Evolutionary conservation across 1,140 invertebrate genomes (phyloP), one percentile per base, ranked within the genome.

Genomic region (Brachionus asplanchnoidis): DNA sequence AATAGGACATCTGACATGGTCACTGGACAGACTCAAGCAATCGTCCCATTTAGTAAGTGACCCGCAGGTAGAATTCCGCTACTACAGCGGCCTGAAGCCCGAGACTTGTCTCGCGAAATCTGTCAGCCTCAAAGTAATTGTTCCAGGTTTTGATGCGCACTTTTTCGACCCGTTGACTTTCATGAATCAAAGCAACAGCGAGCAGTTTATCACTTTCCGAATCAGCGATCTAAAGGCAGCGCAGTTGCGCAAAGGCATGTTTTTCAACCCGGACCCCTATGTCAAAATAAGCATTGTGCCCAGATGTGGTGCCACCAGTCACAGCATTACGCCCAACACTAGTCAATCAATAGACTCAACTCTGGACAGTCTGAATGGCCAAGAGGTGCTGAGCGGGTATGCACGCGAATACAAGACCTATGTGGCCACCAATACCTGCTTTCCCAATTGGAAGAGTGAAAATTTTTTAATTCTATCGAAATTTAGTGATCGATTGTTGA

Each of bases 231-330:
- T 91, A 17, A 86, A 88, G 85, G 90, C 91, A 17, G 86, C 85
- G n/a, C 88, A 90, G 80, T 86, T 91, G 70, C 90, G 90, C 86
- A 90, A 90, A 84, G 90, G 91, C n/a, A 88, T 91, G 86, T 90
- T 91, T 86, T 91, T 91, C 86, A 91, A 90, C 85, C 91, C 91
- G 36, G 91, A 91, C 85, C 91, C 91, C 0, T 91, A 91, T 85
- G 86, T 91, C 6, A 91, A 91, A 87, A 87, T 91, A 82, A 86
- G 86, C 7, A 86, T 91, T 7, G 86, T 89, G 73, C 91, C 91
- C 8, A 89, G 89, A 1, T 60, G 5, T 7, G 87, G 88, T 78
- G 85, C 85, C 8, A 85, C 84, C 23, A 86, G 87, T 40, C 87
- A 87, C 40, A n/a, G 66, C 26, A 20, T n/a, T 14, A 73, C 68